Percentiles rank a stretch among this genome's conserved stretches.
These are phyloP conservation scores for Tyria jacobaeae DNA, from an alignment of 2,888 invertebrate species.

Conservation along the genomic window DNA sequence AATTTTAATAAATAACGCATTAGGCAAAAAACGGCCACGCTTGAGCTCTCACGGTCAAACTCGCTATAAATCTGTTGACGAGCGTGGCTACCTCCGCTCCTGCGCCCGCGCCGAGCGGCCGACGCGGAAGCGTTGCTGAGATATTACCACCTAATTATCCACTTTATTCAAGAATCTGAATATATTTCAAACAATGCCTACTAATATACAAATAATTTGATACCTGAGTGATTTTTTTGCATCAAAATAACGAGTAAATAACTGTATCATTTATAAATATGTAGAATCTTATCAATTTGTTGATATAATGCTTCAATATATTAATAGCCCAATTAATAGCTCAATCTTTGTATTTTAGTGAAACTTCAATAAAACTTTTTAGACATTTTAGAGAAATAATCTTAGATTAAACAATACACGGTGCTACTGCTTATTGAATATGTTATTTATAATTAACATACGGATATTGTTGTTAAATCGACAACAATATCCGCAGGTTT, in stretches of 20 bases:
- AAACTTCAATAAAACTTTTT: background rate
- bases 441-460: conserved; percentile 5
- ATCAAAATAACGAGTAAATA: background rate
- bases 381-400: too few species aligned
- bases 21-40: conserved; percentile 81
- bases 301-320: too few species aligned
- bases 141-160: conserved; percentile 72
- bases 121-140: conserved; percentile 68
- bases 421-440: background rate
- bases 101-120: conserved; percentile 35
- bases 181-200: conserved; percentile 59
- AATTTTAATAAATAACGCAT: conserved; percentile 85
- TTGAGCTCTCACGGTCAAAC: conserved; percentile 84
- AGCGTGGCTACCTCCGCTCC: conserved; percentile 51
- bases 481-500: too few species aligned
- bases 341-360: background rate
- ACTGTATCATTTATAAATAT: too few species aligned
- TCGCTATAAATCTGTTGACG: conserved; percentile 81
- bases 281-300: too few species aligned
- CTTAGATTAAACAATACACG: background rate
- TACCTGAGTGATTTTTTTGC: conserved; percentile 40
- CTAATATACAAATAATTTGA: conserved; percentile 54
- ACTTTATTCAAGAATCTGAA: conserved; percentile 60
- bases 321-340: too few species aligned
- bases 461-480: background rate